phyloP scores from a whole-genome alignment of 2,797 vertebrate genomes.

The Melanotaenia trifasciata region DNA sequence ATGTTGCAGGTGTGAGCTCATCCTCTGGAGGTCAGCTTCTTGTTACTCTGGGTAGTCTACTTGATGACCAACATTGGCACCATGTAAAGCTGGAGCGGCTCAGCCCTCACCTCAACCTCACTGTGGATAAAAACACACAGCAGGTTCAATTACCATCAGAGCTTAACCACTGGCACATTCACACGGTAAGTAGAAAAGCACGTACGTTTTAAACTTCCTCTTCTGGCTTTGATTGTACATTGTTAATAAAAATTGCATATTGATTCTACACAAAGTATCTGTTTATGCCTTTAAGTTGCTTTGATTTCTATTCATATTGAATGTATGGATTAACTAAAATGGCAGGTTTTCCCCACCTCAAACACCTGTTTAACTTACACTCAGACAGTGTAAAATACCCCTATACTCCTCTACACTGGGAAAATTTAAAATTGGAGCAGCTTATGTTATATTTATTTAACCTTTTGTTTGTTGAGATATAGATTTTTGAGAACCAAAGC shows the following conservation, averaged over 20 bases:
- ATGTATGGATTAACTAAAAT: no score
- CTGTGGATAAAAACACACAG: slow-evolving; percentile 89
- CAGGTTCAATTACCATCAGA: slow-evolving; percentile 88
- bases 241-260: background rate
- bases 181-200: slow-evolving; percentile 86
- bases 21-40: slow-evolving; percentile 77
- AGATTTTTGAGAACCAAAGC: no score
- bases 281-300: no score
- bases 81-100: slow-evolving; percentile 90
- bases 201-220: background rate
- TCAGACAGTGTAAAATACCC: no score
- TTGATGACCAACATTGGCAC: slow-evolving; percentile 98
- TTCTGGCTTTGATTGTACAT: background rate
- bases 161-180: slow-evolving; percentile 88
- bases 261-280: no score
- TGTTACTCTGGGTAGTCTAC: slow-evolving; percentile 89
- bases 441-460: no score
- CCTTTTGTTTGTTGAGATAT: no score
- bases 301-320: no score
- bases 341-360: no score
- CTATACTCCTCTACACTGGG: no score
- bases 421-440: no score
- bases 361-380: no score
- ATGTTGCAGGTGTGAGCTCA: slow-evolving; percentile 66
- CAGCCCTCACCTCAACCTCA: slow-evolving; percentile 92